Evolutionary conservation across 1,140 invertebrate genomes (phyloP), one percentile per base, ranked within the genome.

Genomic region (Bombus terrestris): DNA sequence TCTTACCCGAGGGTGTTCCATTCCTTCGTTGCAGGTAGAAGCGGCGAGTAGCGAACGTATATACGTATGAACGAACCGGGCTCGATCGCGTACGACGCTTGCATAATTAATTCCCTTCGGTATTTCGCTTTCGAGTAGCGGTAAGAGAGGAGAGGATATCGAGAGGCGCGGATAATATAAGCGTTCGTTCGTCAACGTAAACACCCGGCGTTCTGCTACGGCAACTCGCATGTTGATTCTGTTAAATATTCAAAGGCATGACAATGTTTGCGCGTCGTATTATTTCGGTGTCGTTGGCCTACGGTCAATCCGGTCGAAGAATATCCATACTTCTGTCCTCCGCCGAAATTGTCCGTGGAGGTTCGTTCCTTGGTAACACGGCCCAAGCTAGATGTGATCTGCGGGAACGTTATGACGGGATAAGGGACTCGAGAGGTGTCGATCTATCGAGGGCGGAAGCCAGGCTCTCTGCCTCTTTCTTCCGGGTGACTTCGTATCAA

Each of bases 221-320:
- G 39, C 10, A 83, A 53, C 47, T 53, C 77, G 83, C 35, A 22
- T 32, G 22, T 22, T 25, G 22, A 18, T 13, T 47, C 37, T 59
- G 25, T 72, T 80, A 79, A 80, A 85, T 85, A 85, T 85, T 85
- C 83, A 53, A 41, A 39, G 68, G 25, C 68, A 18, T 12, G 41
- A 80, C 47, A 22, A 53, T 72, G 76, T 71, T 82, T 77, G 73
- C 73, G 35, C 18, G 62, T 77, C 28, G 62, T 39, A 25, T 83
- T 66, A 86, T 89, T 83, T 28, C 25, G n/a, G 37, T 80, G 87
- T 83, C 88, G 81, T 89, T 86, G 78, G 73, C 88, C 88, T 62
- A 68, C 64, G 59, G 81, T 53, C 72, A 22, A 53, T n/a, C 37
- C 47, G 18, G 18, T n/a, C 76, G 81, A 89, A 89, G 73, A 68